Percentiles rank a stretch among this genome's conserved stretches.
phyloP scores from a whole-genome alignment of 1,140 invertebrate genomes.

The Pomacea maculata region DNA sequence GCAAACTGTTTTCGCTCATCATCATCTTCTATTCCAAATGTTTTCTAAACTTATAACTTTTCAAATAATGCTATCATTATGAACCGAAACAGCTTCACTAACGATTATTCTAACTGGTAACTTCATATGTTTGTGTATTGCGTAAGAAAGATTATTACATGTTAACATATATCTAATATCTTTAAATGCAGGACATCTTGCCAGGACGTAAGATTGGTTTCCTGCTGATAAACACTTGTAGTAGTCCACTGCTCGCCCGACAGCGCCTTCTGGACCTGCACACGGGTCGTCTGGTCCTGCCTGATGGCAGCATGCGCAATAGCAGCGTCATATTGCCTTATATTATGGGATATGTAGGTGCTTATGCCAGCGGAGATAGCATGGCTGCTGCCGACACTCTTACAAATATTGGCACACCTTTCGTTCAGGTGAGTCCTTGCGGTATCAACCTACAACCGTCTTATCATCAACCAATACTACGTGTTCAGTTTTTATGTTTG shows the following conservation, averaged over 20 bases:
- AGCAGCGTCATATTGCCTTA: slow-evolving; percentile 68
- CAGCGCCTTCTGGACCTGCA: slow-evolving; percentile 1
- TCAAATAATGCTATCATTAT: background rate
- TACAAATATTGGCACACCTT: slow-evolving; percentile 8
- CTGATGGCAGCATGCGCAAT: slow-evolving; percentile 65
- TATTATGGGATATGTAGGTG: slow-evolving; percentile 30
- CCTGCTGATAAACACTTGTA: slow-evolving; percentile 11
- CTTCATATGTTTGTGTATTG: too few species aligned
- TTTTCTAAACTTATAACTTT: background rate
- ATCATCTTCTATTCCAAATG: background rate
- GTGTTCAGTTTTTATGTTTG: too few species aligned
- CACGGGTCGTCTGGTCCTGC: slow-evolving; percentile 5
- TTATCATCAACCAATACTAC: background rate
- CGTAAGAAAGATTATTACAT: background rate
- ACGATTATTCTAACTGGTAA: too few species aligned
- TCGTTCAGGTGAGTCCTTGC: slow-evolving; percentile 60
- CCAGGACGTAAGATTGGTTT: background rate
- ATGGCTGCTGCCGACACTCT: slow-evolving; percentile 26
- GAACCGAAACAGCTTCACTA: background rate
- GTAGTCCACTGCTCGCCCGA: background rate
- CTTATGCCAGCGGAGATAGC: slow-evolving; percentile 21
- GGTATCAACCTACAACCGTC: background rate
- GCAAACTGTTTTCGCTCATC: background rate
- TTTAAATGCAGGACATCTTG: background rate
- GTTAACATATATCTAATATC: background rate